Base-by-base conservation (phyloP, 2,113 vertebrate species). In the Thinocorus orbignyianus region DNA sequence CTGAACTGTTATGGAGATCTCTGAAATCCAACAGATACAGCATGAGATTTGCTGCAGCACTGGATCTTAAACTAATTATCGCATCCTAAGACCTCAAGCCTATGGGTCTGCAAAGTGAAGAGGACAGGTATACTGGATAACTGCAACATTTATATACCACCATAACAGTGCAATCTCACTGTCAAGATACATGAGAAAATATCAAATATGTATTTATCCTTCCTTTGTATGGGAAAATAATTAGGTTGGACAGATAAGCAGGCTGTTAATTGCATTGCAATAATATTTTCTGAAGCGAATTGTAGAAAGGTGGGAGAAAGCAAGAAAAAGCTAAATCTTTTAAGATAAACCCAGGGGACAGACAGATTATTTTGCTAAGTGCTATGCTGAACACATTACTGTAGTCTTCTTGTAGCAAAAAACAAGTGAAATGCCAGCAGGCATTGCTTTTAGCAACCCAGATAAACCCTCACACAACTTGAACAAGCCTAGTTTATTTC, bases 401-500 rank as follows among this genome's bases (percentile, higher is more conserved):
- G 20, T n/a, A 39, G n/a, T 46, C 17, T 70, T 82, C n/a, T 78
- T 64, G 37, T 35, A 18, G 4, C 33, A 86, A 54, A 22, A 79
- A 73, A 65, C 22, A 89, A 86, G 78, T 60, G 46, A 76, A 83
- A 90, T 39, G 19, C 1, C 0, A 23, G 23, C 23, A 83, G 48
- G 6, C 11, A 31, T 28, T 82, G 46, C 13, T 55, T 69, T 81
- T 86, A 70, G 51, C 33, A 76, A 70, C 8, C 31, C 42, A 72
- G 55, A 77, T 68, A 87, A 90, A 64, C 28, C 46, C 26, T 93
- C 33, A 73, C 13, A 19, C 33, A 41, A 35, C 58, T 61, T 65
- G 54, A 54, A 83, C 49, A 95, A 51, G 42, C 35, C 16, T 92
- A 66, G 37, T 61, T 91, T 87, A 41, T 87, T 96, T 96, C 65